Evolutionary conservation across 2,888 invertebrate genomes (phyloP), one percentile per base, ranked within the genome.

Genomic region (Xanthia icteritia): DNA sequence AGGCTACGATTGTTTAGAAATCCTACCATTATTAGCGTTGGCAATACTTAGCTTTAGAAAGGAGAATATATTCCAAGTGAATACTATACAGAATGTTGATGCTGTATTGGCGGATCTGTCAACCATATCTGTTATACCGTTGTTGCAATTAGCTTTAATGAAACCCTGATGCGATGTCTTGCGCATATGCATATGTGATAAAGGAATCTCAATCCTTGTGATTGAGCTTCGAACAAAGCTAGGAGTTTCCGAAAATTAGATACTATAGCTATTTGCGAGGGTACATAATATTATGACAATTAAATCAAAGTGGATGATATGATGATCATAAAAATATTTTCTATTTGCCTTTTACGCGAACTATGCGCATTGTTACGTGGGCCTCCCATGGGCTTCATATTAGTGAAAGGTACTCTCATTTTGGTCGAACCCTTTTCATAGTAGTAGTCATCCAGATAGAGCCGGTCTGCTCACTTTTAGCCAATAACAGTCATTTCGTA

Each of bases 1-100:
- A 20, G 99, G 99, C 6, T 99, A 99, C 93, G 99, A 99, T 93
- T 99, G 99, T 13, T 94, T 99, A 78, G 99, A 99, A 94, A 98
- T 99, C 58, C 97, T 99, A 74, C 97, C 99, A 0, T 94, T 99
- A n/a, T 97, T 99, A 75, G 98, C 99, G 0, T 97, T 98, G 60
- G 97, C 98, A 27, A 98, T 99, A 88, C 95, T 99, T 45, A 98
- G 98, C 91, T 98, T 99, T 91, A 97, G 99, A 48, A 98, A 98
- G 92, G 98, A 98, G 89, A 99, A 98, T 94, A 97, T 99, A 64
- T 97, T 99, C 94, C 97, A 97, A 95, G 97, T 97, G 39, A 97
- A 97, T 84, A 98, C 98, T 0, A 94, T 98, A 76, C 98, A 98
- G 88, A 98, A 97, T 89, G 98, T 99, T 15, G 99, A 99, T 97